Percentiles rank a stretch among this genome's conserved stretches.
Evolutionary conservation across 2,113 vertebrate species (phyloP).

Genomic region (Solenodon paradoxus): DNA sequence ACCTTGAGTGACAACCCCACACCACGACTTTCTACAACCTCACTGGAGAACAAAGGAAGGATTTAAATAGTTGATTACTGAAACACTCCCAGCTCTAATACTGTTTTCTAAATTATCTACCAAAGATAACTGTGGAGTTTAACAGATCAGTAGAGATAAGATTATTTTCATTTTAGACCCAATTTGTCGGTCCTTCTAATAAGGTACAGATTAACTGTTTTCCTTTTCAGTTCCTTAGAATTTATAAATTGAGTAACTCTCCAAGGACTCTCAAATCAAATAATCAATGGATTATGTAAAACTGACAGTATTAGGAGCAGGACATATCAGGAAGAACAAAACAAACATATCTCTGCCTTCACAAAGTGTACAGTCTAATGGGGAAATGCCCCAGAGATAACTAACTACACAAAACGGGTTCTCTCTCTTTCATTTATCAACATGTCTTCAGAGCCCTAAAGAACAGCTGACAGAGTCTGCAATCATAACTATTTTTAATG

Average conservation of each 20-base stretch:
- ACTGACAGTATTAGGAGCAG: background rate
- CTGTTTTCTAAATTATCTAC: conserved; percentile 8
- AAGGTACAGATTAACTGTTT: background rate
- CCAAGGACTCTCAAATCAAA: background rate
- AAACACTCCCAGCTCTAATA: background rate
- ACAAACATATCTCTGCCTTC: background rate
- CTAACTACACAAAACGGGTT: background rate
- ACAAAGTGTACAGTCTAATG: background rate
- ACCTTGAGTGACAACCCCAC: background rate
- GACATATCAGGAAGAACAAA: background rate
- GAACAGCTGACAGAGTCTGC: background rate
- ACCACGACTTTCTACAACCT: conserved; percentile 1
- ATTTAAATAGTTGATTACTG: background rate
- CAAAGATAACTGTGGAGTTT: background rate
- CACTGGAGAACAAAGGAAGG: background rate
- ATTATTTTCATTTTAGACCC: background rate
- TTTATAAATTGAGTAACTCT: conserved; percentile 14
- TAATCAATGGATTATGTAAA: conserved; percentile 13
- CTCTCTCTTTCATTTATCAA: background rate
- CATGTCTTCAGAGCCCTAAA: background rate
- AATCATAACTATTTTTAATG: background rate
- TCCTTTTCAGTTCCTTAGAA: background rate
- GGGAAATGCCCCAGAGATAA: background rate
- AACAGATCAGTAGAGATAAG: background rate
- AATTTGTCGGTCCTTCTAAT: background rate